Evolutionary conservation across 2,888 invertebrate genomes (phyloP).

Genomic region (Pilophorus perplexus): DNA sequence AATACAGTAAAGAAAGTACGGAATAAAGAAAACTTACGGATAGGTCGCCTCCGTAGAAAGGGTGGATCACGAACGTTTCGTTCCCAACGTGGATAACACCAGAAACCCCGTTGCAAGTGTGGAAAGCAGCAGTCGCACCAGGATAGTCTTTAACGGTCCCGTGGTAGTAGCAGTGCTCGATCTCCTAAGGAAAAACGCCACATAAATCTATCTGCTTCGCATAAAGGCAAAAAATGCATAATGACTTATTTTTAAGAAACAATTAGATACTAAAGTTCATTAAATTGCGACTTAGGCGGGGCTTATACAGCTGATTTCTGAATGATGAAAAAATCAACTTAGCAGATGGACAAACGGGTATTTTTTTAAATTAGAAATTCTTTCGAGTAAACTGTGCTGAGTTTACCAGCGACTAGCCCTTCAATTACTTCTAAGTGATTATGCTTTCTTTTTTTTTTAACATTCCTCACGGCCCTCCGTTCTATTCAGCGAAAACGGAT

Average conservation of each 20-base stretch:
- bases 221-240: too few relatives aligned
- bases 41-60: slow-evolving; percentile 93
- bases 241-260: too few relatives aligned
- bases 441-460: not conserved
- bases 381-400: too few relatives aligned
- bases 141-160: slow-evolving; percentile 96
- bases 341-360: too few relatives aligned
- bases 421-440: not conserved
- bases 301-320: too few relatives aligned
- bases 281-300: too few relatives aligned
- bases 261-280: too few relatives aligned
- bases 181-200: slow-evolving; percentile 65
- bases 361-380: too few relatives aligned
- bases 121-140: slow-evolving; percentile 93
- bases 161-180: slow-evolving; percentile 98
- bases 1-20: too few relatives aligned
- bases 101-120: slow-evolving; percentile 96
- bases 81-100: slow-evolving; percentile 97
- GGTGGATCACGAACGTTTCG: slow-evolving; percentile 97
- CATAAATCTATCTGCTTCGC: slow-evolving; percentile 21
- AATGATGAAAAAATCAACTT: too few relatives aligned
- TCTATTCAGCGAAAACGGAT: not conserved
- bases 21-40: slow-evolving; percentile 95
- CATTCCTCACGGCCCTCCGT: not conserved
- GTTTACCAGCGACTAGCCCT: too few relatives aligned